phyloP scores from a whole-genome alignment of 2,797 vertebrate species.

The Liasis olivaceus region DNA sequence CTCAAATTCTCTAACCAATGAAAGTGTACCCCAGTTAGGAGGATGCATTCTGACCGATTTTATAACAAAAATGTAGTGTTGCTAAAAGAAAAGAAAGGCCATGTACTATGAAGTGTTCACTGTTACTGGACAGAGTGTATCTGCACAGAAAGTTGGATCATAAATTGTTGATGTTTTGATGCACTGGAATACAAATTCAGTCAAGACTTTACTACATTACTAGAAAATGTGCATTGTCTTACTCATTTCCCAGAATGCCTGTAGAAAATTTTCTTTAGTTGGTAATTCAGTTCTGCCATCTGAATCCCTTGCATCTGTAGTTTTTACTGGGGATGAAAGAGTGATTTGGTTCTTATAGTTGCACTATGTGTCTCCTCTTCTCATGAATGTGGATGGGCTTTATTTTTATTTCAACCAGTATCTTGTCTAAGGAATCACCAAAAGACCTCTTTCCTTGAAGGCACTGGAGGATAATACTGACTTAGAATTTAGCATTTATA shows the following conservation, averaged over 20 bases:
- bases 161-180: background rate
- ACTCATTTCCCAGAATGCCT: background rate
- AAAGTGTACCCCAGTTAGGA: no score
- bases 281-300: background rate
- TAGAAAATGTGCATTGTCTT: background rate
- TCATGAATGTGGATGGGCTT: no score
- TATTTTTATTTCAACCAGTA: background rate
- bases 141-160: background rate
- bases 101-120: background rate
- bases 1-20: no score
- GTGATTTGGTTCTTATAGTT: no score
- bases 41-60: no score
- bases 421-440: background rate
- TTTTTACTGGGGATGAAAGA: background rate
- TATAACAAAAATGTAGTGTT: no score
- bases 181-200: background rate
- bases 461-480: background rate
- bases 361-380: no score
- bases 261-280: background rate
- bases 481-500: background rate
- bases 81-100: background rate
- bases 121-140: background rate
- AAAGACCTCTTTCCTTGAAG: background rate
- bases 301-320: background rate
- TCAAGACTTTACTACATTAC: background rate